These are phyloP conservation scores for Bothrops jararaca DNA, from an alignment of 2,113 vertebrate genomes.

Conservation along the genomic window DNA sequence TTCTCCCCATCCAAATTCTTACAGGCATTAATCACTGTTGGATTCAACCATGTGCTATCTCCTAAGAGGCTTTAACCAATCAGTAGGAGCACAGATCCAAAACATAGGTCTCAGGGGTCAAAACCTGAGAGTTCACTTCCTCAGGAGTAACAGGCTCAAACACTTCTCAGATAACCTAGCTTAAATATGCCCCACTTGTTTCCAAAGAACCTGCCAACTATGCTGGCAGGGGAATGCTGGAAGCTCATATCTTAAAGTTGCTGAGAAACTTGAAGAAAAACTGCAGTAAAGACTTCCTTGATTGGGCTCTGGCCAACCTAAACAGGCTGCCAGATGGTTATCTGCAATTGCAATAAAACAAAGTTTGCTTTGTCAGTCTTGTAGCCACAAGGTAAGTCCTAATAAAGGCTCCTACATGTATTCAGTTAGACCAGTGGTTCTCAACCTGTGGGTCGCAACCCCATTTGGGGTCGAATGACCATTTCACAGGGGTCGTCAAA, in stretches of 20 bases:
- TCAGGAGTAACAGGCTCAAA: background rate
- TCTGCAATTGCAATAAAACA: background rate
- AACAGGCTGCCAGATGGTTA: background rate
- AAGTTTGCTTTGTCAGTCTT: background rate
- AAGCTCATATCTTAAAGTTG: background rate
- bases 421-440: no score
- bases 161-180: background rate
- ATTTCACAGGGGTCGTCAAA: no score
- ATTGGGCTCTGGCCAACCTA: background rate
- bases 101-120: background rate
- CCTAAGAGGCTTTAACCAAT: background rate
- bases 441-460: no score
- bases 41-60: background rate
- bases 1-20: background rate
- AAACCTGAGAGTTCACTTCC: background rate
- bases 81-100: background rate
- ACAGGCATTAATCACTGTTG: background rate
- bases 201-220: background rate
- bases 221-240: background rate
- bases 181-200: background rate
- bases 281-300: background rate
- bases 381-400: background rate
- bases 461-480: no score
- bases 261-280: background rate
- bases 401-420: background rate